phyloP scores from a whole-genome alignment of 2,797 vertebrate genomes.

The Manis javanica region DNA sequence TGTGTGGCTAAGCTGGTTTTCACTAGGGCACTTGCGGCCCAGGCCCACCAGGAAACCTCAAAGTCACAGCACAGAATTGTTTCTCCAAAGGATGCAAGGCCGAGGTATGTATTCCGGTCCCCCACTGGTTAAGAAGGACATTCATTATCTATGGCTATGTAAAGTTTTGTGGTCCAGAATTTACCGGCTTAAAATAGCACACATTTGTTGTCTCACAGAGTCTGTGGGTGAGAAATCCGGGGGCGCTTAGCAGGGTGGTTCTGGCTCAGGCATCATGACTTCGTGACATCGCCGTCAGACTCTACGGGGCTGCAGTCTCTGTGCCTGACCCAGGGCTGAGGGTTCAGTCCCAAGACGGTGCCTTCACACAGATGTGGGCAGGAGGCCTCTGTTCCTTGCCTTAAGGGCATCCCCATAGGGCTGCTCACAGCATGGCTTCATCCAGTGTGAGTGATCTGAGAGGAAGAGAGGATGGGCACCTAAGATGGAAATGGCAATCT shows the following conservation, averaged over 20 bases:
- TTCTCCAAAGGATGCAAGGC: background rate
- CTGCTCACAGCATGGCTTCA: background rate
- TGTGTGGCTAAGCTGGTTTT: background rate
- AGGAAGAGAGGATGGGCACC: background rate
- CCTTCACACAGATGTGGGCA: background rate
- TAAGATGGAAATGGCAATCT: background rate
- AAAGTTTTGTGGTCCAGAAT: background rate
- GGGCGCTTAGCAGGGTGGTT: too few species aligned
- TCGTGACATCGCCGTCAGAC: background rate
- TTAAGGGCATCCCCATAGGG: background rate
- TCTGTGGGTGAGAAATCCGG: background rate
- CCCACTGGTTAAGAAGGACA: background rate
- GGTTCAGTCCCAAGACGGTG: background rate
- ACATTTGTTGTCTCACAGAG: background rate
- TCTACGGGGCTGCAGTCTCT: rapidly evolving
- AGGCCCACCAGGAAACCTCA: rapidly evolving
- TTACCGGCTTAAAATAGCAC: background rate
- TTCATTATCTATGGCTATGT: background rate
- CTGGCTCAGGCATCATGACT: background rate
- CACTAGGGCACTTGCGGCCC: background rate
- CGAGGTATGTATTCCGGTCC: background rate
- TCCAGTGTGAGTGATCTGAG: background rate
- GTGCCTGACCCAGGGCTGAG: too few species aligned
- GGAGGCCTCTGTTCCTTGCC: background rate
- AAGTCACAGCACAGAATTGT: too few species aligned